phyloP scores from a whole-genome alignment of 1,140 invertebrate genomes.

The Meloidogyne chitwoodi region DNA sequence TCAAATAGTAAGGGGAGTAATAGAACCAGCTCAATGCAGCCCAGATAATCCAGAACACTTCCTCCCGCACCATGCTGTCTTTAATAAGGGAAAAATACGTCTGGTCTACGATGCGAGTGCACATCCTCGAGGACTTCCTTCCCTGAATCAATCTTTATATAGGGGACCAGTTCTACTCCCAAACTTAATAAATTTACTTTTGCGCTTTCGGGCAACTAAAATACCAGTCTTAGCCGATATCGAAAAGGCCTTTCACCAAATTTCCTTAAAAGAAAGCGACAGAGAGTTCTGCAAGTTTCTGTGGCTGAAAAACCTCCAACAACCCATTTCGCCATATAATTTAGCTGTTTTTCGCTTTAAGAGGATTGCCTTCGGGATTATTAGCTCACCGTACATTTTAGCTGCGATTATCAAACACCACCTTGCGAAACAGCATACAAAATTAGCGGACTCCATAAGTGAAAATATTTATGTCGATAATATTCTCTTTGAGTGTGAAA shows the following conservation, averaged over 20 bases:
- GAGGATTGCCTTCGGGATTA: constrained; percentile 28
- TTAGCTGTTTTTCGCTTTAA: constrained; percentile 17
- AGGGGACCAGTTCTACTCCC: constrained; percentile 35
- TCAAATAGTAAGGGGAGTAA: background rate
- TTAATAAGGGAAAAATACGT: constrained; percentile 52
- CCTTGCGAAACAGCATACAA: background rate
- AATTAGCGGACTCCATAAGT: no score
- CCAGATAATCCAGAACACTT: constrained; percentile 5
- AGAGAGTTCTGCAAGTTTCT: constrained; percentile 36
- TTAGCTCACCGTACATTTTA: constrained; percentile 24
- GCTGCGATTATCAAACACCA: constrained; percentile 1
- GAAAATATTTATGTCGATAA: background rate
- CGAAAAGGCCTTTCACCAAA: constrained; percentile 40
- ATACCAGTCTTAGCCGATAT: constrained; percentile 18
- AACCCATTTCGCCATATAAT: constrained; percentile 7
- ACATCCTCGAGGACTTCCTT: constrained; percentile 31
- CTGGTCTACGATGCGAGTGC: constrained; percentile 60
- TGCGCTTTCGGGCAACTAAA: constrained; percentile 16
- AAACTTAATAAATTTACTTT: constrained; percentile 16
- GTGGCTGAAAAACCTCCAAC: constrained; percentile 26
- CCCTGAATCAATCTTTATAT: constrained; percentile 58
- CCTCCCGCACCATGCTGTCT: constrained; percentile 12
- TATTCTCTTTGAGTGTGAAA: constrained; percentile 9
- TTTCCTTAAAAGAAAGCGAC: constrained; percentile 18
- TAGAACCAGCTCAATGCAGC: background rate